Base-by-base conservation (phyloP, 2,888 invertebrate species). In the Drosophila mulleri region DNA sequence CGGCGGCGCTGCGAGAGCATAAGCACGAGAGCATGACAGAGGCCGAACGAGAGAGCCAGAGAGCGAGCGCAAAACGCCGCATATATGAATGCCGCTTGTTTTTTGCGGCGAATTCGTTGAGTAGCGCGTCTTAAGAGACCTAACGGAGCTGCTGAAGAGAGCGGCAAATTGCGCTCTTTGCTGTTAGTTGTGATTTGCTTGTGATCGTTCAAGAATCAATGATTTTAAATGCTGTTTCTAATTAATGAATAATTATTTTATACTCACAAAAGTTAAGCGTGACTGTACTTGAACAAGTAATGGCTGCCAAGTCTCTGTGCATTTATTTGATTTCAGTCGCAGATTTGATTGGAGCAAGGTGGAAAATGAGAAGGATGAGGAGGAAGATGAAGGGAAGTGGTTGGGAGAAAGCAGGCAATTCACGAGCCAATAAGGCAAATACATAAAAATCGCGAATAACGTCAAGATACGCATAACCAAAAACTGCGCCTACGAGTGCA, bases 41-140 rank as follows among this genome's bases (percentile, higher is more conserved):
- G 48, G 11, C 64, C 18, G 67, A 26, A 18, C 20, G 14, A 26
- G 42, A 11, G 7, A 29, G 29, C 29, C 29, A 29, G 29, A 29
- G 29, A 29, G 79, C 58, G 69, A 58, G 35, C 57, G 66, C 58
- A 53, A 60, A 60, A 56, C 59, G 66, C 45, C 62, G 56, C 63
- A 50, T 47, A 48, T 66, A 35, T 48, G 70, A 66, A 78, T 79
- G 77, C 86, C 86, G 83, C 69, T 70, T 83, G 29, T 59, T 53
- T 59, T 57, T 57, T 65, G 67, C 89, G 89, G 89, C 89, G 86
- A 89, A 86, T 84, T 86, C 70, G 26, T 0, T 35, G 67, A 76
- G 73, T 20, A 8, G 44, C 39, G 44, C 39, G 45, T 11, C 63
- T 54, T 68, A 78, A 78, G 78, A 78, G 78, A 39, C 57, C 1